Conservation (phyloP, 2,888 invertebrate genomes). For the Acleris holmiana region DNA sequence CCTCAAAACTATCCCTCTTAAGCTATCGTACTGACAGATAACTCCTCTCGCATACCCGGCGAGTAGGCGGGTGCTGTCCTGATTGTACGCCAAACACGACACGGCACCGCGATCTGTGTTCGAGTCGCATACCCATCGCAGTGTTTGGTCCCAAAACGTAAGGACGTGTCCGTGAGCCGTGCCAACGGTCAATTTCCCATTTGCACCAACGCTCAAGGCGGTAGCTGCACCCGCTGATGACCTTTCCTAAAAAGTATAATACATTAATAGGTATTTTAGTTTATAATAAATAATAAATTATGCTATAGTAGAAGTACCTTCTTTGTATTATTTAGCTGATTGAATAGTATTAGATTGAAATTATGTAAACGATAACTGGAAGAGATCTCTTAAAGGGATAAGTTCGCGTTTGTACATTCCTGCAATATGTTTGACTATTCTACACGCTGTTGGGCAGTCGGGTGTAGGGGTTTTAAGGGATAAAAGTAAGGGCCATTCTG, state of each 20-base stretch:
- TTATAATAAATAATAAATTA: no score
- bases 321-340: no score
- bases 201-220: slow-evolving; percentile 88
- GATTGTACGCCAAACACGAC: slow-evolving; percentile 93
- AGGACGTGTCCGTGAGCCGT: slow-evolving; percentile 96
- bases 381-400: no score
- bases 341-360: no score
- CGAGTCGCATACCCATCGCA: slow-evolving; percentile 93
- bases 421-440: no score
- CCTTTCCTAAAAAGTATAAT: slow-evolving; percentile 86
- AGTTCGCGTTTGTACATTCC: no score
- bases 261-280: no score
- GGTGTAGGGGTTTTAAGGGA: no score
- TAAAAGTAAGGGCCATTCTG: no score
- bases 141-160: slow-evolving; percentile 89
- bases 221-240: slow-evolving; percentile 95
- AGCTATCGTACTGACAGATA: slow-evolving; percentile 95
- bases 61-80: slow-evolving; percentile 93
- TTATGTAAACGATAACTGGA: no score
- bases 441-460: no score
- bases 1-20: slow-evolving; percentile 83
- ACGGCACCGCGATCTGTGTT: slow-evolving; percentile 90
- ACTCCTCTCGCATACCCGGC: slow-evolving; percentile 90
- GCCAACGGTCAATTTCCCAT: slow-evolving; percentile 94
- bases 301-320: no score